Percentiles rank a stretch among this genome's conserved stretches.
Evolutionary conservation across 2,888 invertebrate genomes (phyloP).

Genomic region (Allolobophora icterica): DNA sequence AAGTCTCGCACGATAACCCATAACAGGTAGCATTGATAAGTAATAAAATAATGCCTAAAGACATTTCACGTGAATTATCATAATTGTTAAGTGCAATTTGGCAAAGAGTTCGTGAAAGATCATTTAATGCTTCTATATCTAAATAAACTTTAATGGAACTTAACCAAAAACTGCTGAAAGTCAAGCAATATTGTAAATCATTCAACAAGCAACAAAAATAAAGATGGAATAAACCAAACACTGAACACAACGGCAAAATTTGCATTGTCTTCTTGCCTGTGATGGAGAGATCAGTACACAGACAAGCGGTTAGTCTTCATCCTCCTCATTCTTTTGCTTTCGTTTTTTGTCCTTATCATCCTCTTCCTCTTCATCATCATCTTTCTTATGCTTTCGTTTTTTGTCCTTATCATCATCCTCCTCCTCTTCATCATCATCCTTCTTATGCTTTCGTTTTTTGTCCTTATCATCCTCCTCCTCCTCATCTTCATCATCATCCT

Average conservation of each 20-base stretch:
- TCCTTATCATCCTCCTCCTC: not conserved
- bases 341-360: not conserved
- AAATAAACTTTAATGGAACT: not conserved
- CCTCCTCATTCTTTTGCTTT: not conserved
- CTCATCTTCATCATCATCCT: not conserved
- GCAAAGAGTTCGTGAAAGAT: not conserved
- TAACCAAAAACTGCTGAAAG: not conserved
- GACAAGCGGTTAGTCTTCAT: not conserved
- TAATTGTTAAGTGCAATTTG: not conserved
- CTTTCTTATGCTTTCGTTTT: not conserved
- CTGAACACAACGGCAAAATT: not conserved
- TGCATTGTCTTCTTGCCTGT: constrained; percentile 17
- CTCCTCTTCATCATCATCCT: not conserved
- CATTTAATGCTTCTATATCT: not conserved
- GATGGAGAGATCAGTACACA: not conserved
- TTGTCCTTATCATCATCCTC: not conserved
- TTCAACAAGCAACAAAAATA: not conserved
- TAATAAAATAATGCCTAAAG: not conserved
- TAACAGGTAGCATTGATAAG: not conserved
- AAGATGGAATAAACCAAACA: not conserved
- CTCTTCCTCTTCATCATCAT: not conserved
- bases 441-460: not conserved
- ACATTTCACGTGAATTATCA: not conserved
- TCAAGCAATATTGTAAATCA: not conserved
- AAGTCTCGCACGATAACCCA: too few relatives aligned